phyloP scores from a whole-genome alignment of 2,888 invertebrate species.

The Hoplodrina blanda region DNA sequence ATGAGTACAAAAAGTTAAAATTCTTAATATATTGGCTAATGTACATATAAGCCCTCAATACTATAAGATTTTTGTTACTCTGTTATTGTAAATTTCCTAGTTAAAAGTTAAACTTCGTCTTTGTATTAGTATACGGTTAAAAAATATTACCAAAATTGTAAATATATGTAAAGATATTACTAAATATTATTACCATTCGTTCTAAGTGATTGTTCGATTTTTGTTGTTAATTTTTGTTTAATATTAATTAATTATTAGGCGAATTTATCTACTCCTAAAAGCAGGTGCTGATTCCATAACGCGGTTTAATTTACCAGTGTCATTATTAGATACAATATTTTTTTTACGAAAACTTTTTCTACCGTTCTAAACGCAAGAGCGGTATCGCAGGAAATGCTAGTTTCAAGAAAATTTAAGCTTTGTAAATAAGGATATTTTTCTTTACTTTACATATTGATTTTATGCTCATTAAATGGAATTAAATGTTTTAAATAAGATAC shows the following conservation, averaged over 20 bases:
- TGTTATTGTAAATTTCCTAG: slow-evolving; percentile 86
- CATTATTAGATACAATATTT: slow-evolving; percentile 21
- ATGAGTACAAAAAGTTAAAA: slow-evolving; percentile 30
- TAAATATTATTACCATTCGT: slow-evolving; percentile 90
- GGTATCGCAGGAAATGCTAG: no score
- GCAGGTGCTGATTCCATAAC: slow-evolving; percentile 62
- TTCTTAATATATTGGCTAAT: slow-evolving; percentile 74
- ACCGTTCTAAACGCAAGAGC: no score
- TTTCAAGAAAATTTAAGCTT: no score
- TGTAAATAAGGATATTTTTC: no score
- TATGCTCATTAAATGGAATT: no score
- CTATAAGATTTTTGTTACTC: slow-evolving; percentile 82
- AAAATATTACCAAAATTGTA: slow-evolving; percentile 88
- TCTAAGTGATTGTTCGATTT: slow-evolving; percentile 89
- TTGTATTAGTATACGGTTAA: slow-evolving; percentile 89
- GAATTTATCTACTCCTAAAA: slow-evolving; percentile 62
- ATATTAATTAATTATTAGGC: slow-evolving; percentile 76
- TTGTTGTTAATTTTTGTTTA: slow-evolving; percentile 89
- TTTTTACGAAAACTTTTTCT: slow-evolving; percentile 1
- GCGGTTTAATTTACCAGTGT: slow-evolving; percentile 63
- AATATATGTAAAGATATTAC: slow-evolving; percentile 90
- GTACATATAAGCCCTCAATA: slow-evolving; percentile 80
- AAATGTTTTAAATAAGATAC: no score
- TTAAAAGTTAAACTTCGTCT: slow-evolving; percentile 83
- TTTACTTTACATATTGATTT: no score